These are phyloP conservation scores for Tromatobia lineatoria DNA, from an alignment of 2,888 invertebrate species.

Conservation along the genomic window DNA sequence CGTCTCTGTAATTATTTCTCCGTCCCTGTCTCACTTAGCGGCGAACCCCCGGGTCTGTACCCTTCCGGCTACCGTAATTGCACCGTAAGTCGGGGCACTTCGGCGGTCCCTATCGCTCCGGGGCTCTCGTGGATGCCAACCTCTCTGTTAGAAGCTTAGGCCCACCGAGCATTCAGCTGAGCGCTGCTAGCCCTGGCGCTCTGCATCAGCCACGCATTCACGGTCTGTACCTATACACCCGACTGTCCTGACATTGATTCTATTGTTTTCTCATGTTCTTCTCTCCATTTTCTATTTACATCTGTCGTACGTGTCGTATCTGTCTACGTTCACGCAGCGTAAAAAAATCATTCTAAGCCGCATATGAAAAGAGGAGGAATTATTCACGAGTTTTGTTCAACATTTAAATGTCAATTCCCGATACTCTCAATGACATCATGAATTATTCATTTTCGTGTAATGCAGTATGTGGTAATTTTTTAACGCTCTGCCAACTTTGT, in stretches of 20 bases:
- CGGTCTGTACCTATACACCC: not conserved
- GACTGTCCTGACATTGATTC: conserved; percentile 51
- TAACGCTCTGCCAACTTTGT: too few species aligned
- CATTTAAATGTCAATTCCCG: not conserved
- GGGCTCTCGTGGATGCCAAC: conserved; percentile 74
- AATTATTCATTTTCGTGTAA: too few species aligned
- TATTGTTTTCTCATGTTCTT: conserved; percentile 58
- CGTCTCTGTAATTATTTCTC: conserved; percentile 84
- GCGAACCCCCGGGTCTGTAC: conserved; percentile 71
- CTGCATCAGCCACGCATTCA: not conserved
- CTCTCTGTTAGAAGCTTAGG: conserved; percentile 72
- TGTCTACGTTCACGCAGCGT: not conserved
- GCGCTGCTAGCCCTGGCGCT: conserved; percentile 11
- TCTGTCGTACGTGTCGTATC: too few species aligned
- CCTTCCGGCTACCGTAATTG: conserved; percentile 82
- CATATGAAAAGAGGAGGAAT: not conserved
- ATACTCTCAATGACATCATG: too few species aligned
- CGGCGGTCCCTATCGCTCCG: conserved; percentile 71
- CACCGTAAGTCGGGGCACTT: conserved; percentile 69
- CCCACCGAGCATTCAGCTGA: conserved; percentile 35
- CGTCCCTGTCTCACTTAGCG: conserved; percentile 76
- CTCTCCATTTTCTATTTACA: not conserved
- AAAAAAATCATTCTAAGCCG: not conserved
- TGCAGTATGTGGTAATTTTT: too few species aligned
- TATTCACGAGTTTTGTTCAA: not conserved